Evolutionary conservation across 92 coral and sea anemone genomes (phyloP), one percentile per base, ranked within the genome.

Genomic region (Parazoanthus swiftii): DNA sequence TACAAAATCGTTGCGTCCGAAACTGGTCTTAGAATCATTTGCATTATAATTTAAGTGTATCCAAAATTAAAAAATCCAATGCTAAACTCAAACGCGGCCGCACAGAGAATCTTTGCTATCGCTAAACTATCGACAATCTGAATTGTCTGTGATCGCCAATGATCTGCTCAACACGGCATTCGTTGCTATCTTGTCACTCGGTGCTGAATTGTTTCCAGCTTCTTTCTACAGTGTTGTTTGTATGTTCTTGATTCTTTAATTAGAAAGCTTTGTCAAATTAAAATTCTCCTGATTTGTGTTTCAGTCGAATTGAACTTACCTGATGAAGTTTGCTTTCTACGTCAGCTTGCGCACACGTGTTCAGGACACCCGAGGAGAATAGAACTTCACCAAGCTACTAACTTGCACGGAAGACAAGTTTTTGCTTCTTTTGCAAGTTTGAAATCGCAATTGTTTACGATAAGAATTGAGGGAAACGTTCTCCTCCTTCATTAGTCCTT

Each of bases 401-500:
- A 76, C 26, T 39, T 39, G 48, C 59, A 54, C 1, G 80, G 51
- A 76, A 14, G 51, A 76, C 43, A 38, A 16, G 26, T 18, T 38
- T 76, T 11, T 74, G 54, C 80, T 76, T 38, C 39, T 76, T 74
- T 63, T 63, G 80, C 26, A 76, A 76, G 20, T 76, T 39, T 37
- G 80, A 16, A 38, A 9, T 38, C 26, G 23, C 46, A 44, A 76
- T 76, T 76, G 80, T 39, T 39, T 23, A 39, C n/a, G 13, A 39
- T 39, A 76, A 74, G 33, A 76, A 76, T 39, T 37, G 80, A 76
- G 39, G 9, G 80, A 36, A 76, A 7, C 4, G 46, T 42, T 39
- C 80, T 76, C 80, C 80, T 76, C 80, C 80, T 37, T 21, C 80
- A 76, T 37, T 37, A 76, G 54, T 14, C 80, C 46, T 76, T 76